Conservation (phyloP, 2,797 vertebrate species). For the Schizopygopsis pylzovi region DNA sequence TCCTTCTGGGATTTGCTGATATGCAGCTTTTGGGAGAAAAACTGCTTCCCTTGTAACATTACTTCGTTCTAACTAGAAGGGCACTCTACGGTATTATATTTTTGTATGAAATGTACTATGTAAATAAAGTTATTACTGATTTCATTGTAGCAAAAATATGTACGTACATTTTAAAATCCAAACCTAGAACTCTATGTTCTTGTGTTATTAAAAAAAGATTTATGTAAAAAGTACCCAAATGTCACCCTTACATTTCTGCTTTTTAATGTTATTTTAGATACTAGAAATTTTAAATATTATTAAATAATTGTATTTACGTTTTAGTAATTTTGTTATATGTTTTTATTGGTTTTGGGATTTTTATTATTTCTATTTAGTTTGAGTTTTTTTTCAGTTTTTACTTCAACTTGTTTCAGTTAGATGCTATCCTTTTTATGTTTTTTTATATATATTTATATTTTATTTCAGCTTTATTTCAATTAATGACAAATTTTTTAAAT, state of each 20-base stretch:
- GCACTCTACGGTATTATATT: neutral
- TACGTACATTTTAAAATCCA: neutral
- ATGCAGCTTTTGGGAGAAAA: neutral
- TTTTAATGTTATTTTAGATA: neutral
- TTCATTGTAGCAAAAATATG: neutral
- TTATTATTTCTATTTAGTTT: neutral
- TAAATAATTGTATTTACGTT: neutral
- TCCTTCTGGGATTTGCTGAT: neutral
- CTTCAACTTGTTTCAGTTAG: too few species aligned
- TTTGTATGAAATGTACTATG: neutral
- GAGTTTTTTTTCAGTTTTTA: too few species aligned
- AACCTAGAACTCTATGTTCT: neutral
- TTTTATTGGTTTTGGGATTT: too few species aligned
- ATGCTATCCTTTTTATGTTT: too few species aligned
- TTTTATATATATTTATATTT: neutral
- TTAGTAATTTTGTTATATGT: neutral
- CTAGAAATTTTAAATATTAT: neutral
- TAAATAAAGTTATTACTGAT: neutral
- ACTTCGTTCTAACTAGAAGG: neutral
- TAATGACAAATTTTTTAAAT: neutral
- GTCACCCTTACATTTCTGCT: neutral
- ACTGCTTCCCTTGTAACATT: neutral
- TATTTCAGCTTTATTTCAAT: conserved; percentile 1
- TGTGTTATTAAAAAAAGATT: too few species aligned
- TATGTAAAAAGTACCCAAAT: too few species aligned